phyloP scores from a whole-genome alignment of 1,140 invertebrate genomes.

The Calosoma granatense region DNA sequence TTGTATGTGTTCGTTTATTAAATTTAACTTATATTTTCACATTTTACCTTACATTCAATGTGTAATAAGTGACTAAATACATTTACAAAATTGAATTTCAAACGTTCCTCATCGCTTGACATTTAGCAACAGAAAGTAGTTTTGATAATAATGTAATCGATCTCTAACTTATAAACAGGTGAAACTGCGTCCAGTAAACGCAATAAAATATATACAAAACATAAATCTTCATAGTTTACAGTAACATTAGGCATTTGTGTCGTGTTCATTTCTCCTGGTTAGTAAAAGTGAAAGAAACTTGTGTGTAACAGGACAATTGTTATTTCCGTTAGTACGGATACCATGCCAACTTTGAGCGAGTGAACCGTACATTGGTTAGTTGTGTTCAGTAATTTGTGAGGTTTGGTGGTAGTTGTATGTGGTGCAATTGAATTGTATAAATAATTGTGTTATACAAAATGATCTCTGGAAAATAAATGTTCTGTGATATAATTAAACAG shows the following conservation, averaged over 20 bases:
- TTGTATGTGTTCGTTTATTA: too few relatives aligned
- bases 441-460: constrained; percentile 1
- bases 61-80: neutral
- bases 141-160: neutral
- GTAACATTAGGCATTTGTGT: neutral
- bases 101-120: neutral
- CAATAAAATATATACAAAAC: neutral
- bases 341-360: neutral
- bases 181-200: neutral
- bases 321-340: neutral
- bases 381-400: neutral
- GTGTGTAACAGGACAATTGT: neutral
- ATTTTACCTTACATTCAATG: neutral
- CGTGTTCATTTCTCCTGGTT: neutral
- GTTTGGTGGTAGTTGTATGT: neutral
- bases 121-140: neutral
- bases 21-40: too few relatives aligned
- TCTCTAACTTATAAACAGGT: neutral
- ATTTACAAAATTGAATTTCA: neutral
- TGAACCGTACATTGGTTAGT: neutral
- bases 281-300: neutral
- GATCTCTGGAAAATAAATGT: constrained; percentile 5
- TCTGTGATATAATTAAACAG: neutral
- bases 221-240: neutral
- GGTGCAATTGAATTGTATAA: neutral